Conservation (phyloP, 1,140 invertebrate species). For the Scylla paramamosain region DNA sequence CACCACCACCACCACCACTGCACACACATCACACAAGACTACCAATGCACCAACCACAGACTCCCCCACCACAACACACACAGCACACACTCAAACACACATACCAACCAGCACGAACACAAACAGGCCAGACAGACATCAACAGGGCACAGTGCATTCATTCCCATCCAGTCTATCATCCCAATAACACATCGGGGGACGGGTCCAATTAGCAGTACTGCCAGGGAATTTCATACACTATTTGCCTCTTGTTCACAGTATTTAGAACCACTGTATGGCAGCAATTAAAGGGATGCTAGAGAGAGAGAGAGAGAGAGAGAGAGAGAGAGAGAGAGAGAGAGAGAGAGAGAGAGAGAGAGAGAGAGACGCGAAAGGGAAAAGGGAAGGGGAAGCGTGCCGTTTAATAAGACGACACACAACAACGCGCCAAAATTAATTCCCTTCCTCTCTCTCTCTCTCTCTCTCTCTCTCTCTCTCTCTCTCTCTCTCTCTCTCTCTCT, state of each 20-base stretch:
- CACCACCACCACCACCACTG: no score
- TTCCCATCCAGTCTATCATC: neutral
- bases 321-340: no score
- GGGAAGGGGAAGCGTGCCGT: neutral
- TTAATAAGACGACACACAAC: neutral
- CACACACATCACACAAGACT: no score
- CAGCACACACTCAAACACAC: no score
- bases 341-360: neutral
- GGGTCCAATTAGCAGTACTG: no score
- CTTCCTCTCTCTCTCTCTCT: neutral
- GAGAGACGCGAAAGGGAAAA: neutral
- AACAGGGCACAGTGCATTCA: neutral
- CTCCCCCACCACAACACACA: neutral
- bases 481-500: neutral
- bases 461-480: neutral
- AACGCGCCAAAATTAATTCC: neutral
- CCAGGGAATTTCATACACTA: neutral
- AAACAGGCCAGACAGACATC: neutral
- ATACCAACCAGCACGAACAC: neutral
- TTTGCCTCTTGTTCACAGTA: neutral
- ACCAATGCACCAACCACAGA: no score
- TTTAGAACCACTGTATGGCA: neutral
- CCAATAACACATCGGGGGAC: neutral
- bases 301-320: no score
- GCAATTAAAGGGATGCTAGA: no score